phyloP scores from a whole-genome alignment of 2,797 vertebrate genomes.

The Artibeus jamaicensis region DNA sequence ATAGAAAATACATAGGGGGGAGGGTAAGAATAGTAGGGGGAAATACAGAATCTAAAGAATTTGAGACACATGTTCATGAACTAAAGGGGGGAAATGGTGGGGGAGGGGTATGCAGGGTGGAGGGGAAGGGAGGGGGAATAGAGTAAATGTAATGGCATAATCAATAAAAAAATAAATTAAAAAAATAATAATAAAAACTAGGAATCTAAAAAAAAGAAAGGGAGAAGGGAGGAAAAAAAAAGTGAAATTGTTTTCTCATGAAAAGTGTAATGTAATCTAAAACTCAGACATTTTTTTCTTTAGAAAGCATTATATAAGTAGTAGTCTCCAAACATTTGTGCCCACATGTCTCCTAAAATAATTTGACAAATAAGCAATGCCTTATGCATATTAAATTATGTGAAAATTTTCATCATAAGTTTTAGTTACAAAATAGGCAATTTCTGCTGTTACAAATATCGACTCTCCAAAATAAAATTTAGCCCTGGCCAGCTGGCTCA shows the following conservation, averaged over 20 bases:
- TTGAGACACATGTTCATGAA: too few relatives aligned
- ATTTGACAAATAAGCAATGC: background rate
- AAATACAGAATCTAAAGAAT: too few relatives aligned
- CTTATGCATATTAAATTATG: background rate
- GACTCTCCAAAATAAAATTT: background rate
- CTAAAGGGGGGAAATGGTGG: too few relatives aligned
- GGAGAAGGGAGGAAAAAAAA: too few relatives aligned
- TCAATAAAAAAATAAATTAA: too few relatives aligned
- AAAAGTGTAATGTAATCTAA: constrained; percentile 11
- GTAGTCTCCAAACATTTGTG: background rate
- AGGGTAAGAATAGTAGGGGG: too few relatives aligned
- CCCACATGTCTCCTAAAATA: background rate
- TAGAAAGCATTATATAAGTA: background rate
- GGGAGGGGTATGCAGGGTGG: too few relatives aligned
- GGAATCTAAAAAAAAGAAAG: too few relatives aligned
- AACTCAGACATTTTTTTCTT: background rate
- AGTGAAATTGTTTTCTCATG: constrained; percentile 2
- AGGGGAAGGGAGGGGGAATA: too few relatives aligned
- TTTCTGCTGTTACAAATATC: background rate
- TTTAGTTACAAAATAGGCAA: background rate
- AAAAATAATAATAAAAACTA: too few relatives aligned
- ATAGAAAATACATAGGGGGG: too few relatives aligned
- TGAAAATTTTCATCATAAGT: background rate
- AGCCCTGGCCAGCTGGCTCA: background rate
- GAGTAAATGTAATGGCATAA: too few relatives aligned